Evolutionary conservation across 1,140 invertebrate genomes (phyloP).

Genomic region (Hypothenemus hampei): DNA sequence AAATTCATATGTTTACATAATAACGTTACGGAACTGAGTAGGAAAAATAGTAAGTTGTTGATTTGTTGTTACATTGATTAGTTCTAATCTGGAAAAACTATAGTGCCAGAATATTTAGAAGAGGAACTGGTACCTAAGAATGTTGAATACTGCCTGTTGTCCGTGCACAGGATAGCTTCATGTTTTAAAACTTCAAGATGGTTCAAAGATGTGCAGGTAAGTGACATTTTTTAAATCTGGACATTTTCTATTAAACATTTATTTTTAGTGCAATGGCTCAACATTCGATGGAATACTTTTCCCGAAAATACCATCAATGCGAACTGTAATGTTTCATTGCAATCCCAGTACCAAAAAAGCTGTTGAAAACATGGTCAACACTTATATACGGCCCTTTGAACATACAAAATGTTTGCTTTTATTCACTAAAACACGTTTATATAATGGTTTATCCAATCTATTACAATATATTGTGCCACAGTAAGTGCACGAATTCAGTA

Average conservation of each 20-base stretch:
- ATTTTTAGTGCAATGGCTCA: slow-evolving; percentile 24
- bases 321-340: slow-evolving; percentile 31
- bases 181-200: slow-evolving; percentile 12
- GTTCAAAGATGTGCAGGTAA: background rate
- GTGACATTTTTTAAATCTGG: background rate
- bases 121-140: slow-evolving; percentile 31
- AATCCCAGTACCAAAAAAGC: slow-evolving; percentile 23
- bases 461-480: slow-evolving; percentile 31
- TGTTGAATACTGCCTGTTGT: slow-evolving; percentile 30
- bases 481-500: slow-evolving; percentile 16
- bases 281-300: slow-evolving; percentile 34
- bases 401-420: slow-evolving; percentile 31
- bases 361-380: slow-evolving; percentile 9
- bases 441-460: slow-evolving; percentile 22
- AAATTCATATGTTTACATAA: slow-evolving; percentile 32
- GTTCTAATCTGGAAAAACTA: background rate
- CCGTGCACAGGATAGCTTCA: slow-evolving; percentile 34
- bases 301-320: slow-evolving; percentile 32
- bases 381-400: slow-evolving; percentile 27
- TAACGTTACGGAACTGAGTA: slow-evolving; percentile 14
- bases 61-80: background rate
- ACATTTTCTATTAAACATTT: background rate
- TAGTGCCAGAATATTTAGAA: slow-evolving; percentile 33
- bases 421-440: slow-evolving; percentile 26
- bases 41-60: slow-evolving; percentile 20